Evolutionary conservation across 1,140 invertebrate species (phyloP), one percentile per base, ranked within the genome.

Genomic region (Bilobella aurantiaca): DNA sequence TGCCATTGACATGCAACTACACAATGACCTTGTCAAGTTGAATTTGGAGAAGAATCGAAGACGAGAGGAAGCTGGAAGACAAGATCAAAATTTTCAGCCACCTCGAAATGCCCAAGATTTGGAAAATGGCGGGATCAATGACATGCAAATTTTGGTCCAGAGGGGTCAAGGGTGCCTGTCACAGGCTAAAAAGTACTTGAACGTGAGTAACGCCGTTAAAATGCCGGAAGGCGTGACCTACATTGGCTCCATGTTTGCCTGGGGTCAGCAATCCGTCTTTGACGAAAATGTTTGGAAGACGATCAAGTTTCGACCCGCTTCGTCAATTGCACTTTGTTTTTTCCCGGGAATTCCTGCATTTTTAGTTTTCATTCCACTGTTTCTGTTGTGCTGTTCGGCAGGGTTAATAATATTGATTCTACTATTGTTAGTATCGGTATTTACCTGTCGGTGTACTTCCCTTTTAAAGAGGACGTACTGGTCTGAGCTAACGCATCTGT

Each of bases 1-100:
- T 57, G 53, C 53, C 14, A 57, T 57, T 21, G 53, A 57, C 21
- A 23, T 57, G 8, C n/a, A 57, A 57, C 53, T 57, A 8, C 53
- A 57, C 27, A 57, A 57, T 21, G 53, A 57, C 53, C 53, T 57
- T 8, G 8, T 21, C 23, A 42, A 42, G 34, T 18, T 42, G 8
- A 42, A 42, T 42, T 18, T 12, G 18, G 34, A 18, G 18, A 42
- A 18, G 34, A 42, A 12, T 42, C 8, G 12, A 23, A 57, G 53
- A 23, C 5, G 21, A 8, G 53, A 21, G 23, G 53, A 21, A 57
- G 23, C 8, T 8, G 12, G n/a, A 23, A 8, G 21, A 12, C 5
- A 8, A 21, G n/a, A 21, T 8, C 53, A 57, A 57, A 57, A 23
- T 57, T n/a, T n/a, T n/a, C n/a, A n/a, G n/a, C n/a, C n/a, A n/a